Conservation (phyloP, 2,797 vertebrate genomes). For the Sylvia borin region DNA sequence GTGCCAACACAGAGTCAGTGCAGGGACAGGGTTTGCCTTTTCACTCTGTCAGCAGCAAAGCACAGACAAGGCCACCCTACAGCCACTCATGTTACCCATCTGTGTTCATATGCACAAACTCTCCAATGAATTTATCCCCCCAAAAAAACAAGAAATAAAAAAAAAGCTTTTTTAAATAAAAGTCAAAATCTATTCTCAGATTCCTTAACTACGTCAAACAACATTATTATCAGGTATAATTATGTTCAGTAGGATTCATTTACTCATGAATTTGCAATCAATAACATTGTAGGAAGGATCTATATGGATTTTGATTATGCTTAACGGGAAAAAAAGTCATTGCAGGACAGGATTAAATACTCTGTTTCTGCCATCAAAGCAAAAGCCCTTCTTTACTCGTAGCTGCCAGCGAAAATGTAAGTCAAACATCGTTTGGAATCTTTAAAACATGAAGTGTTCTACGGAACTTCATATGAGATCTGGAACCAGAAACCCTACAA, state of each 20-base stretch:
- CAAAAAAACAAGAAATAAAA: neutral
- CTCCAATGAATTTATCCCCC: neutral
- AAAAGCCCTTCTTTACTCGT: neutral
- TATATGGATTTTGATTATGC: neutral
- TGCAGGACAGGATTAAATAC: neutral
- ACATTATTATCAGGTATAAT: neutral
- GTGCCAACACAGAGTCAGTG: neutral
- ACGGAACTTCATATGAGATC: neutral
- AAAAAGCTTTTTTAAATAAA: neutral
- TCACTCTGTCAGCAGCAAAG: neutral
- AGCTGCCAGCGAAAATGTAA: neutral
- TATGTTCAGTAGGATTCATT: neutral
- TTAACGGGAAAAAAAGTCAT: neutral
- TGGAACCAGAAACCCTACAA: slow-evolving; percentile 22
- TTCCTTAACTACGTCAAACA: neutral
- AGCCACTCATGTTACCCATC: fast-evolving
- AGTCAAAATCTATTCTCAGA: neutral
- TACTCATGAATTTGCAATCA: neutral
- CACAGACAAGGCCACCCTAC: neutral
- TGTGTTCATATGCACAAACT: neutral
- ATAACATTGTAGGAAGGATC: neutral
- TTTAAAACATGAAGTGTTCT: neutral
- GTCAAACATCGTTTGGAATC: neutral
- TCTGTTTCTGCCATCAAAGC: neutral
- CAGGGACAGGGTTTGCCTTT: neutral